A percentile compares a stretch with the other conserved stretches of the same genome.
Evolutionary conservation across 2,113 vertebrate species (phyloP).

Genomic region (Mastomys coucha): DNA sequence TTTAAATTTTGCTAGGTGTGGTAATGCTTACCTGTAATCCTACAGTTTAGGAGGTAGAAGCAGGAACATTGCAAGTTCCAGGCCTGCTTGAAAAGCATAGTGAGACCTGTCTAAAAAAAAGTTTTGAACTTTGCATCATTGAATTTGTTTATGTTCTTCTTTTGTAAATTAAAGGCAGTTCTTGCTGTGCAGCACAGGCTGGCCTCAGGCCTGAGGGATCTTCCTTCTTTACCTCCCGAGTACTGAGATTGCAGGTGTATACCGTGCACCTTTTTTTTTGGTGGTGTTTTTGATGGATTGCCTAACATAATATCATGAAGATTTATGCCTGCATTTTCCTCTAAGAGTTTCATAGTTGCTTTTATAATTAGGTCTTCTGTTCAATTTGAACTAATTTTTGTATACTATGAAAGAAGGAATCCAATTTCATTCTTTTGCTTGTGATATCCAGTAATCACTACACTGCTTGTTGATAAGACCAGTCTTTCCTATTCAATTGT

Average conservation of each 20-base stretch:
- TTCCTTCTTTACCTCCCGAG: neutral
- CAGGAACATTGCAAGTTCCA: neutral
- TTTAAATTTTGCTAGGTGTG: constrained; percentile 5
- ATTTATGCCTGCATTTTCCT: neutral
- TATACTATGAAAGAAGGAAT: neutral
- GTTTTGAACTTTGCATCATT: neutral
- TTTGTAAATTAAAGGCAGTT: neutral
- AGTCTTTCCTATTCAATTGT: neutral
- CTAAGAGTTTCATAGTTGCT: constrained; percentile 20
- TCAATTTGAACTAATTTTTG: constrained; percentile 27
- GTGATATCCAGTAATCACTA: neutral
- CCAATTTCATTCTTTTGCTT: neutral
- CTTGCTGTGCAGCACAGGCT: neutral
- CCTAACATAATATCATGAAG: neutral
- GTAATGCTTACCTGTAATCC: neutral
- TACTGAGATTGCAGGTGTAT: neutral
- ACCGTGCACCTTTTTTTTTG: neutral
- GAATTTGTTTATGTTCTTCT: neutral
- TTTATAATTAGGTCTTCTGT: constrained; percentile 12
- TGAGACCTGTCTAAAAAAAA: neutral
- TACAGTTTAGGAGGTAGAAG: neutral
- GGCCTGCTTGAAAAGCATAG: neutral
- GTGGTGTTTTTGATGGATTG: neutral
- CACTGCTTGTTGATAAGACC: neutral
- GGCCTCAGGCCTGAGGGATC: neutral